A percentile compares a stretch with the other conserved stretches of the same genome.
Conservation (phyloP, 1,140 invertebrate species). For the Chrysomallon squamiferum region DNA sequence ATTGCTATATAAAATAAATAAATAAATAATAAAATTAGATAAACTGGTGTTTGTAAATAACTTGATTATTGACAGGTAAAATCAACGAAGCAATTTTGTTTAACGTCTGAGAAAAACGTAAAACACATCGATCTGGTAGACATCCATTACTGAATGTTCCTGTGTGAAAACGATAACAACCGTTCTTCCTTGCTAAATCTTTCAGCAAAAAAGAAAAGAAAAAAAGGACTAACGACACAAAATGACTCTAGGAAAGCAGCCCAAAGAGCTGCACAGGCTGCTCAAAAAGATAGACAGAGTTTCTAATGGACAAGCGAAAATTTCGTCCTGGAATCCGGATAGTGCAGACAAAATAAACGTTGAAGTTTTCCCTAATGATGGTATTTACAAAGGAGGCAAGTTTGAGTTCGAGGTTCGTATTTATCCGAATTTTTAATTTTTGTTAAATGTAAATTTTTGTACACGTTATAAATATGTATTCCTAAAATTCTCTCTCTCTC, state of each 20-base stretch:
- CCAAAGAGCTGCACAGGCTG: conserved; percentile 32
- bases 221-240: no score
- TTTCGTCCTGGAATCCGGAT: conserved; percentile 26
- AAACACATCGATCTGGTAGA: no score
- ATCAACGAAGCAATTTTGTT: no score
- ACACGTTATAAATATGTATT: not conserved
- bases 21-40: no score
- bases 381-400: conserved; percentile 29
- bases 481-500: not conserved
- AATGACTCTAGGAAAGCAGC: conserved; percentile 15
- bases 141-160: no score
- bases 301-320: conserved; percentile 27
- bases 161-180: no score
- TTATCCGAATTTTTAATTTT: not conserved
- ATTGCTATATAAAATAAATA: no score
- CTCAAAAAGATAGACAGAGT: conserved; percentile 21
- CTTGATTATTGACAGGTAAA: no score
- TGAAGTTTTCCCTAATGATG: conserved; percentile 27
- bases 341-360: conserved; percentile 16
- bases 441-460: not conserved
- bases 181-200: no score
- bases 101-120: no score
- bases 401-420: conserved; percentile 37
- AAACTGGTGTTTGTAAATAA: no score
- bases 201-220: no score